A percentile compares a stretch with the other conserved stretches of the same genome.
Conservation (phyloP, 2,797 vertebrate genomes). For the Acipenser ruthenus region DNA sequence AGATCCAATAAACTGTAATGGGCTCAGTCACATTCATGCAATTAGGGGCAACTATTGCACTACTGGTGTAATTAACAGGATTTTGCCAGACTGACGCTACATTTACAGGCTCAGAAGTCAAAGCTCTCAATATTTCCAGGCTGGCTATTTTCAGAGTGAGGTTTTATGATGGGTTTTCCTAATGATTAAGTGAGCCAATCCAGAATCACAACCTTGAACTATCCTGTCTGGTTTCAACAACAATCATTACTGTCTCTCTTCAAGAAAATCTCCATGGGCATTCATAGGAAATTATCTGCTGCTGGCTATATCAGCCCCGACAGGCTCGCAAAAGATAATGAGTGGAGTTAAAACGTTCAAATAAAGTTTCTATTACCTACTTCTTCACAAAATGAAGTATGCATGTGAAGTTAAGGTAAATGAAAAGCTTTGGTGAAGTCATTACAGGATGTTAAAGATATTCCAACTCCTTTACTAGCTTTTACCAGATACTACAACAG, state of each 20-base stretch:
- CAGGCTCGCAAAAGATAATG: not conserved
- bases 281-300: constrained; percentile 1
- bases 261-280: not conserved
- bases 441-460: not conserved
- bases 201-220: not conserved
- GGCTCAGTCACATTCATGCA: not conserved
- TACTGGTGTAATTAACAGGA: not conserved
- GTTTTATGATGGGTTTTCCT: not conserved
- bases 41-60: too few relatives aligned
- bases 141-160: too few relatives aligned
- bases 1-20: not conserved
- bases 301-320: not conserved
- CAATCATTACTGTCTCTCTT: not conserved
- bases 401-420: too few relatives aligned
- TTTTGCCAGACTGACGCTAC: not conserved
- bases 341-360: too few relatives aligned
- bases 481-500: not conserved
- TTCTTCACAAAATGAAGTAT: too few relatives aligned
- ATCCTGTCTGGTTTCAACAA: not conserved
- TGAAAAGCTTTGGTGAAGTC: not conserved
- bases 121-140: not conserved
- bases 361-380: too few relatives aligned
- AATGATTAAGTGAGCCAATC: not conserved
- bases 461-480: not conserved
- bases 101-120: not conserved